Conservation (phyloP, 1,140 invertebrate species). For the Drosophila saltans region DNA sequence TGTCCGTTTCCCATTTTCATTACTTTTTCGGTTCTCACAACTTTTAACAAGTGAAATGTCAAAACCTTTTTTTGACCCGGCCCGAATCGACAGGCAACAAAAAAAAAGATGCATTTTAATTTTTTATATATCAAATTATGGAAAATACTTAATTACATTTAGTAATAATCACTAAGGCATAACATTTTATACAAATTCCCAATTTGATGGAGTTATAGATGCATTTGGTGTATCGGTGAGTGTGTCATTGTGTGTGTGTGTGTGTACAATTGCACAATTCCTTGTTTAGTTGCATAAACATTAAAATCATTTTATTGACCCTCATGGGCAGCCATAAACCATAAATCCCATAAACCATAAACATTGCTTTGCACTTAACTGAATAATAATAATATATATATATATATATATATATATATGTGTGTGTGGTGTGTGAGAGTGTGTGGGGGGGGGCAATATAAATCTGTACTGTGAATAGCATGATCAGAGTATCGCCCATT, state of each 20-base stretch:
- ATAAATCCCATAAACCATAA: slow-evolving; percentile 36
- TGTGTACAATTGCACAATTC: slow-evolving; percentile 4
- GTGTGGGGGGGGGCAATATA: neutral
- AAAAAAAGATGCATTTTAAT: too few species aligned
- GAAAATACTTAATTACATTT: too few species aligned
- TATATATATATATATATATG: too few species aligned
- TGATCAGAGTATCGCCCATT: slow-evolving; percentile 5
- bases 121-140: too few species aligned
- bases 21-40: too few species aligned
- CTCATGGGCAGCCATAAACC: slow-evolving; percentile 45
- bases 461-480: neutral
- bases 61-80: too few species aligned
- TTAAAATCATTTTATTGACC: slow-evolving; percentile 60
- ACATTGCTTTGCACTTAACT: slow-evolving; percentile 71
- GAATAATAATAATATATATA: slow-evolving; percentile 43
- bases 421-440: neutral
- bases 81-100: too few species aligned
- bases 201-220: neutral
- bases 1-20: too few species aligned
- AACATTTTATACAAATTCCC: neutral
- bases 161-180: too few species aligned
- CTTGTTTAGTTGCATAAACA: slow-evolving; percentile 35
- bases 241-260: neutral
- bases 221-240: neutral
- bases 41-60: too few species aligned